Percentiles rank a stretch among this genome's conserved stretches.
Evolutionary conservation across 2,797 vertebrate species (phyloP).

Genomic region (Acanthurus lineatus): DNA sequence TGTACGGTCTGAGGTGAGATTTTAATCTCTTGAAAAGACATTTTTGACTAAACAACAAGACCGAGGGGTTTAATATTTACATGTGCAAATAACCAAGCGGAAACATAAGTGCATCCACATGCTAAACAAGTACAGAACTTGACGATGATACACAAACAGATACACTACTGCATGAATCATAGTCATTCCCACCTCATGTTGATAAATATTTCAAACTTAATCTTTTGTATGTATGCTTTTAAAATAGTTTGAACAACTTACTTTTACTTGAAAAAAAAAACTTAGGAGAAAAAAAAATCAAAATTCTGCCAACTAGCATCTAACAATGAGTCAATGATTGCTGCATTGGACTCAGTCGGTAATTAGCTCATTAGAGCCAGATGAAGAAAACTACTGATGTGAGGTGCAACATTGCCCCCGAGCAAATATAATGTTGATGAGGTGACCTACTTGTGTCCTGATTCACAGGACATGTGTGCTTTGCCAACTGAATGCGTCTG

Average conservation of each 20-base stretch:
- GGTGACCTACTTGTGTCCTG: constrained; percentile 61
- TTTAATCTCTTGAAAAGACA: constrained; percentile 38
- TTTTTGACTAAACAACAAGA: constrained; percentile 4
- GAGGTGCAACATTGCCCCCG: constrained; percentile 49
- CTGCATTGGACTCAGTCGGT: constrained; percentile 39
- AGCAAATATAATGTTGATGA: constrained; percentile 44
- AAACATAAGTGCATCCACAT: neutral
- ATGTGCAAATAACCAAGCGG: neutral
- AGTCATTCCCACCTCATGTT: constrained; percentile 20
- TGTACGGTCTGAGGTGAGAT: constrained; percentile 96
- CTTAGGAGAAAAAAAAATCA: neutral
- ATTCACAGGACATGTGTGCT: constrained; percentile 47
- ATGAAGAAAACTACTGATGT: constrained; percentile 66
- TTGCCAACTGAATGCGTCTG: constrained; percentile 23
- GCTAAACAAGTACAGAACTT: neutral
- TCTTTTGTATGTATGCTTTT: constrained; percentile 14
- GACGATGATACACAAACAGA: constrained; percentile 8
- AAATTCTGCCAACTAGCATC: constrained; percentile 24
- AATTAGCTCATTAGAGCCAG: constrained; percentile 66
- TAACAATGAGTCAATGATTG: constrained; percentile 48
- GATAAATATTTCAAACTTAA: constrained; percentile 16
- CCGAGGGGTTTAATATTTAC: neutral
- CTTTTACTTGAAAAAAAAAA: neutral
- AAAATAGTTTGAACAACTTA: constrained; percentile 17
- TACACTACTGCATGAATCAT: neutral